Evolutionary conservation across 2,888 invertebrate genomes (phyloP), one percentile per base, ranked within the genome.

Genomic region (Coremacera marginata): DNA sequence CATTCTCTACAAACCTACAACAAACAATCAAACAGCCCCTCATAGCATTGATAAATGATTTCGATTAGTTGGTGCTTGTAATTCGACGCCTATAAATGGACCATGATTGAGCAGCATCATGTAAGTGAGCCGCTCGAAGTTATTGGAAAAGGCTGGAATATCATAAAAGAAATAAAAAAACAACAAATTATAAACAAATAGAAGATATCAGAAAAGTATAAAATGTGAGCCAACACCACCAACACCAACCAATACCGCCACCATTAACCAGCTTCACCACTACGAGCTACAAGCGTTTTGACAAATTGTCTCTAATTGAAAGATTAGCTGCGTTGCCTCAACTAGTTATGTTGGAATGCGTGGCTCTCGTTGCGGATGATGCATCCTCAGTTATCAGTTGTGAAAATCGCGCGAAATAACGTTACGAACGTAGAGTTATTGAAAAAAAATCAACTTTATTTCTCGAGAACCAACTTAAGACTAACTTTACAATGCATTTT

Each of bases 41-140:
- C 71, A 62, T 67, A 37, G 76, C 78, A 75, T 81, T 88, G 88
- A 88, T 87, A 88, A 88, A 88, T 88, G 84, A 88, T 86, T 87
- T 88, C 88, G 88, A 88, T 88, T 88, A 88, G 88, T 86, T 84
- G 85, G 86, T 87, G 86, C 88, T 88, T 88, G 88, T 88, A 88
- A 88, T 88, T 87, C 88, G 88, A 88, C 88, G 88, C 88, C 88
- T 88, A 86, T 88, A 88, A 88, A 88, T 88, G 88, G 88, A 84
- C 87, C 85, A 84, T 86, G 87, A 88, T 86, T 86, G 86, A 86
- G 84, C 85, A 84, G 81, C 82, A 57, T 82, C 82, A 57, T 82
- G 82, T 83, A 83, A 84, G 82, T 83, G 85, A 84, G 49, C 11
- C 62, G 82, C 83, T 82, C 83, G 83, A 79, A 72, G 34, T 57